Base-by-base conservation (phyloP, 1,140 invertebrate genomes). In the Sesamia nonagrioides region DNA sequence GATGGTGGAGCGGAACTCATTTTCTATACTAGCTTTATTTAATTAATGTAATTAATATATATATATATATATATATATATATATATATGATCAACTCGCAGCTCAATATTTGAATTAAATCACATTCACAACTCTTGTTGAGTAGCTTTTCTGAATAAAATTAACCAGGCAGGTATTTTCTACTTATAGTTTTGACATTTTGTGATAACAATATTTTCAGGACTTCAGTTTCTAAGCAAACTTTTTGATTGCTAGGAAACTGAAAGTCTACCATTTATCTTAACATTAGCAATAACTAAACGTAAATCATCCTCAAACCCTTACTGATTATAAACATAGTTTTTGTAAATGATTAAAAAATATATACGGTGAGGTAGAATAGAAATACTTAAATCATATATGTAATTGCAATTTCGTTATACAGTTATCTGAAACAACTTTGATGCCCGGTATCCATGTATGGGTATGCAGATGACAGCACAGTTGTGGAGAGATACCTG, bases 141-240 rank as follows among this genome's bases (percentile, higher is more conserved):
- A n/a, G 11, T 50, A 13, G 42, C 2, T 45, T 45, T 45, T 45
- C 1, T 11, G 8, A 40, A 40, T 40, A 40, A 63, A 37, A 7
- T 40, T 8, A 66, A 52, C 45, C 52, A 4, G 1, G 8, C 21
- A 3, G 11, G 61, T 66, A 66, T 42, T 45, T 54, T 72, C 33
- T 37, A 56, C 2, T 48, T 11, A 42, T n/a, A 74, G 74, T 78
- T 37, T 78, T 80, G 79, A 86, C 79, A 77, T 78, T 37, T 78
- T 80, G 79, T 84, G 77, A 75, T 69, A 79, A 79, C 37, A 72
- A 77, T n/a, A 77, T 61, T 82, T 88, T 84, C 81, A 84, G 82
- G 63, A 75, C 78, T 86, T 88, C 82, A 82, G n/a, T 89, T 87
- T 63, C 88, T 40, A 73, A 81, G 88, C 86, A 88, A 89, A 86